A percentile compares a stretch with the other conserved stretches of the same genome.
These are phyloP conservation scores for Coboldia fuscipes DNA, from an alignment of 1,140 invertebrate genomes.

Conservation along the genomic window DNA sequence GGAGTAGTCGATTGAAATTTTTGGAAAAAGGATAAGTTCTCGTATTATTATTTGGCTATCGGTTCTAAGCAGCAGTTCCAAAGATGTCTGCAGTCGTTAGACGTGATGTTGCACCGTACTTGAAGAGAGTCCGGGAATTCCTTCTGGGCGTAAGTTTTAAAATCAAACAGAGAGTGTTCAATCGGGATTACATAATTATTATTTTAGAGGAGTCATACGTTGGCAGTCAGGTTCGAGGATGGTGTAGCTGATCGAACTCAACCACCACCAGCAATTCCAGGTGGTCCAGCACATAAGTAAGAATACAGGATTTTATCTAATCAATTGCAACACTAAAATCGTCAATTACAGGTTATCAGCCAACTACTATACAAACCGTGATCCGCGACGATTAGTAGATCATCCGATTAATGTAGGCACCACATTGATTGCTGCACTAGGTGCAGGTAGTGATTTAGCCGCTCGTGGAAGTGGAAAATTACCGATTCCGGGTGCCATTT, in stretches of 20 bases:
- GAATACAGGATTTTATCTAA: neutral
- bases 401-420: slow-evolving; percentile 36
- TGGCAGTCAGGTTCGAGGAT: slow-evolving; percentile 40
- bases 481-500: slow-evolving; percentile 29
- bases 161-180: neutral
- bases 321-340: neutral
- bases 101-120: slow-evolving; percentile 31
- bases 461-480: slow-evolving; percentile 7
- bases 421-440: slow-evolving; percentile 9
- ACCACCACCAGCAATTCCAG: slow-evolving; percentile 49
- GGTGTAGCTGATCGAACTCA: slow-evolving; percentile 41
- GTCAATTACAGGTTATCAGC: slow-evolving; percentile 25
- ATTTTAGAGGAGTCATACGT: slow-evolving; percentile 31
- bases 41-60: too few species aligned
- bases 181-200: slow-evolving; percentile 2
- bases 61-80: too few species aligned
- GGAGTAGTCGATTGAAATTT: too few species aligned
- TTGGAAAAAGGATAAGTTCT: too few species aligned
- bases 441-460: slow-evolving; percentile 5
- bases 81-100: too few species aligned
- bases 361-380: slow-evolving; percentile 61
- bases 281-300: slow-evolving; percentile 45
- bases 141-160: slow-evolving; percentile 31
- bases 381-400: slow-evolving; percentile 44
- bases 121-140: slow-evolving; percentile 33